Percentiles rank a stretch among this genome's conserved stretches.
These are phyloP conservation scores for Aythya baeri DNA, from an alignment of 2,113 vertebrate species.

Conservation along the genomic window DNA sequence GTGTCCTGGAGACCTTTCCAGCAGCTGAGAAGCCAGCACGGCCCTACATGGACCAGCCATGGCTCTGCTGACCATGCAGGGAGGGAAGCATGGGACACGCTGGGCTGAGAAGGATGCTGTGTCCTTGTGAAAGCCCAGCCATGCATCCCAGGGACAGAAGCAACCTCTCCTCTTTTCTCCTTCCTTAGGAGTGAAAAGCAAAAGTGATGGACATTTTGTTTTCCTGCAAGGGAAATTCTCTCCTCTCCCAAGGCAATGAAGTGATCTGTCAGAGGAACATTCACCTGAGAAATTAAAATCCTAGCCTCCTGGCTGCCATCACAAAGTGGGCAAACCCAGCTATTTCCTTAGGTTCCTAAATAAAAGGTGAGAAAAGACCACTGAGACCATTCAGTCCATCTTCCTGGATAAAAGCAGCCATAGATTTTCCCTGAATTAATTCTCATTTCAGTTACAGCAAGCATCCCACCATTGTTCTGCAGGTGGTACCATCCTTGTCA, in stretches of 20 bases:
- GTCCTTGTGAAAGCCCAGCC: neutral
- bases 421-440: neutral
- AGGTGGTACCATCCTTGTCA: neutral
- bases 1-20: neutral
- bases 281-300: neutral
- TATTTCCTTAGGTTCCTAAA: neutral
- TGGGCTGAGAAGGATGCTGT: no score
- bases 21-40: neutral
- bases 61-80: neutral
- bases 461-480: neutral
- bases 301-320: neutral
- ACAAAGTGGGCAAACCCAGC: neutral
- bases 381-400: neutral
- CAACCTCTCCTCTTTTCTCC: neutral
- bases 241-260: neutral
- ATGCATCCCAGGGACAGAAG: neutral
- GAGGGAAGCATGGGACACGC: neutral
- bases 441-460: neutral
- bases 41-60: rapidly evolving
- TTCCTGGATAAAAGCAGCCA: neutral
- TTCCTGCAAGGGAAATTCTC: neutral
- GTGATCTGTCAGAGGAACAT: neutral
- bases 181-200: neutral
- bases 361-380: neutral
- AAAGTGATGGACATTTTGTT: neutral